Conservation (phyloP, 1,140 invertebrate species). For the Lerema accius region DNA sequence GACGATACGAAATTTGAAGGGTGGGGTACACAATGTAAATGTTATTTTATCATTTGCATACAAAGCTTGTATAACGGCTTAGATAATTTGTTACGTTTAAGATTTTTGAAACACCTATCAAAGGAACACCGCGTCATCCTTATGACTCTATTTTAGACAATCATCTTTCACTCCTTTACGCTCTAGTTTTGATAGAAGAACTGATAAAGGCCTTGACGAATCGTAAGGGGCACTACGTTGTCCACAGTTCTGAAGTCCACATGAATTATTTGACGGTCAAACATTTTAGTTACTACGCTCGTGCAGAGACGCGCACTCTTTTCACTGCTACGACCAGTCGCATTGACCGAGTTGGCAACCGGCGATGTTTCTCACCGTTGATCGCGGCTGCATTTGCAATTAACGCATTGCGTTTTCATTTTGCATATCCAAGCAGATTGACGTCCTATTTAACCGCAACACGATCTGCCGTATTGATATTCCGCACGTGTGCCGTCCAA, state of each 20-base stretch:
- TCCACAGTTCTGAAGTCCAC: neutral
- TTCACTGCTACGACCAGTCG: conserved; percentile 47
- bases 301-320: conserved; percentile 4
- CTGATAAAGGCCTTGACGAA: too few relatives aligned
- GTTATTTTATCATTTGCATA: too few relatives aligned
- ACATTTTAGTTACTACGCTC: neutral
- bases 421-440: conserved; percentile 57
- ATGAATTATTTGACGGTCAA: neutral
- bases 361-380: conserved; percentile 44
- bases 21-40: too few relatives aligned
- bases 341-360: conserved; percentile 63
- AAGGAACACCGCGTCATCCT: too few relatives aligned
- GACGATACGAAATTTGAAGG: too few relatives aligned
- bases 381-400: conserved; percentile 55
- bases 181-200: too few relatives aligned
- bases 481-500: conserved; percentile 37
- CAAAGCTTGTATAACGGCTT: too few relatives aligned
- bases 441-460: conserved; percentile 52
- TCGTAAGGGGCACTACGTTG: neutral
- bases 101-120: too few relatives aligned
- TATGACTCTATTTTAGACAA: too few relatives aligned
- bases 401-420: conserved; percentile 56
- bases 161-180: too few relatives aligned
- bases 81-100: too few relatives aligned
- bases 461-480: conserved; percentile 45